Conservation (phyloP, 2,888 invertebrate genomes). For the Heteromurus nitidus region DNA sequence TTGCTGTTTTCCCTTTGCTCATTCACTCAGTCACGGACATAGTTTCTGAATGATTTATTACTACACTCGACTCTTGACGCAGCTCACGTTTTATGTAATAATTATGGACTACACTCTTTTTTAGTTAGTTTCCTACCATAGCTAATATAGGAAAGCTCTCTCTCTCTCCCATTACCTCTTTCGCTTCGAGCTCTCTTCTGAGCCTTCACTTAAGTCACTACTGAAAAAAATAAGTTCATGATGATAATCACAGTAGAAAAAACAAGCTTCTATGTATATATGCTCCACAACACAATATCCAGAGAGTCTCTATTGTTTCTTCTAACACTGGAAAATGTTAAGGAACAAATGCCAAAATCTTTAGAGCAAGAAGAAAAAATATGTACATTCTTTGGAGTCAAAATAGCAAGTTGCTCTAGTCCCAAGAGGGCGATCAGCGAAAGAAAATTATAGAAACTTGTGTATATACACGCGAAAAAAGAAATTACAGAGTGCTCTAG, state of each 20-base stretch:
- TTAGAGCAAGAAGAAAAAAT: not conserved
- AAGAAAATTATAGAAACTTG: slow-evolving; percentile 16
- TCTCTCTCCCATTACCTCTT: slow-evolving; percentile 44
- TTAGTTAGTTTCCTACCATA: slow-evolving; percentile 13
- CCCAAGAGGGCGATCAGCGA: slow-evolving; percentile 31
- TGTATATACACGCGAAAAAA: not conserved
- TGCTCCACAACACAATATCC: too few species aligned
- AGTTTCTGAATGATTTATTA: slow-evolving; percentile 59
- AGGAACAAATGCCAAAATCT: slow-evolving; percentile 33
- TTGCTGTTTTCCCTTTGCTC: slow-evolving; percentile 41
- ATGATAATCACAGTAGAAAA: slow-evolving; percentile 3
- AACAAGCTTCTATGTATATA: not conserved
- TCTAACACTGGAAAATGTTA: not conserved
- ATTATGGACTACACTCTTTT: slow-evolving; percentile 51
- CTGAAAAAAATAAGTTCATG: not conserved
- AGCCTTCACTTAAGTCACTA: slow-evolving; percentile 11
- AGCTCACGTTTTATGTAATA: slow-evolving; percentile 58
- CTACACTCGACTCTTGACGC: slow-evolving; percentile 54
- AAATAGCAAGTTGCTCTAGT: too few species aligned
- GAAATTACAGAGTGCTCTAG: not conserved
- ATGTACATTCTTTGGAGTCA: not conserved
- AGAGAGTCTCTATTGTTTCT: too few species aligned
- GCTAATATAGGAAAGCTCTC: not conserved
- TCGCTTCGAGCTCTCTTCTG: not conserved
- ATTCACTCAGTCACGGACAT: slow-evolving; percentile 60